Percentiles rank a stretch among this genome's conserved stretches.
phyloP scores from a whole-genome alignment of 2,888 invertebrate species.

The Hirtodrosophila confusa region DNA sequence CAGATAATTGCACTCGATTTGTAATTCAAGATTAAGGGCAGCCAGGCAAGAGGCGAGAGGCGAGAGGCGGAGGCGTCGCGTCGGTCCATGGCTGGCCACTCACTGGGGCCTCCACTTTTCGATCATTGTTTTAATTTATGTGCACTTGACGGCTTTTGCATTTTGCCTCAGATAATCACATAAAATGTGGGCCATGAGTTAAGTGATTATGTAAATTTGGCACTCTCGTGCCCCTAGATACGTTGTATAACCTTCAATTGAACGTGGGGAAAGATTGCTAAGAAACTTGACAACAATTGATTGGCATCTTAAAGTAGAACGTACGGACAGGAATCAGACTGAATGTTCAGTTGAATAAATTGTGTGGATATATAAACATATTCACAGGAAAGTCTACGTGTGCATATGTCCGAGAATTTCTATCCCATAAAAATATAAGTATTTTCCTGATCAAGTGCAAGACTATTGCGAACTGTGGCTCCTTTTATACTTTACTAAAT shows the following conservation, averaged over 20 bases:
- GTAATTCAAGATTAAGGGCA: constrained; percentile 81
- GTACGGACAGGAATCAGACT: background rate
- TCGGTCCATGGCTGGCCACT: background rate
- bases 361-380: background rate
- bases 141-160: constrained; percentile 58
- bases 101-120: constrained; percentile 33
- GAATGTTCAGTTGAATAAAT: background rate
- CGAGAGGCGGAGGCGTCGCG: background rate
- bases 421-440: too few species aligned
- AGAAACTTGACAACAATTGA: constrained; percentile 45
- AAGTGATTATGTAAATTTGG: constrained; percentile 78
- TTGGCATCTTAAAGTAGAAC: constrained; percentile 37
- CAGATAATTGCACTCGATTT: constrained; percentile 80
- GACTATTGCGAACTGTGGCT: too few species aligned
- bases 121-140: constrained; percentile 68
- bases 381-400: too few species aligned
- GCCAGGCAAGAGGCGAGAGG: constrained; percentile 2
- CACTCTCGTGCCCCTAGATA: constrained; percentile 26
- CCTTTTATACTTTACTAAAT: too few species aligned
- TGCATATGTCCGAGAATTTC: too few species aligned
- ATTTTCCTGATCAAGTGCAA: too few species aligned
- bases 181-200: constrained; percentile 79
- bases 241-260: constrained; percentile 56
- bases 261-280: constrained; percentile 36
- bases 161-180: constrained; percentile 64